These are phyloP conservation scores for Orussus abietinus DNA, from an alignment of 1,140 invertebrate genomes.

Conservation along the genomic window DNA sequence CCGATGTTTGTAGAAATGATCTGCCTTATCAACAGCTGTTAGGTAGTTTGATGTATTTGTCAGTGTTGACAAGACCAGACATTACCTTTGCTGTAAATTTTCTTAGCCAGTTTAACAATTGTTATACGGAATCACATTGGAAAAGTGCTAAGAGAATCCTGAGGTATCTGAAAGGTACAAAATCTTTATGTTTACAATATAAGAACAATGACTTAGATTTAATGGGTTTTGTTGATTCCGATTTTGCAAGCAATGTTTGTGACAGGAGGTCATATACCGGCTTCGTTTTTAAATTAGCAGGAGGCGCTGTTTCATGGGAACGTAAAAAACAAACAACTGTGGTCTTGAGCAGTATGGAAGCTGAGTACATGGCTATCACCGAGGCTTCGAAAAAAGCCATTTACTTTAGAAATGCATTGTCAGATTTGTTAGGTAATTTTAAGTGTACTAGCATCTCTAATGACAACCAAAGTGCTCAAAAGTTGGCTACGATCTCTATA, in stretches of 20 bases:
- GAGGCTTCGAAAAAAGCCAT: conserved; percentile 19
- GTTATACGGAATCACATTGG: conserved; percentile 14
- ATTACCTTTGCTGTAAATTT: conserved; percentile 28
- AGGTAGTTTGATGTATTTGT: conserved; percentile 31
- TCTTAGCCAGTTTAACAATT: conserved; percentile 20
- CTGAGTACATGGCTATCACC: conserved; percentile 18
- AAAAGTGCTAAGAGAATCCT: conserved; percentile 18
- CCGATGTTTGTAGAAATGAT: conserved; percentile 7
- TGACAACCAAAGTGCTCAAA: conserved; percentile 20
- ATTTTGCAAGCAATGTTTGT: conserved; percentile 27
- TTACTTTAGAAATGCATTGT: conserved; percentile 16
- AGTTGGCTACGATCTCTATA: not conserved
- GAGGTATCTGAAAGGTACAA: conserved; percentile 22
- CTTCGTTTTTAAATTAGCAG: conserved; percentile 27
- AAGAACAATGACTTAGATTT: conserved; percentile 5
- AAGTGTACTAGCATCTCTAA: conserved; percentile 8
- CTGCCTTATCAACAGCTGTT: conserved; percentile 16
- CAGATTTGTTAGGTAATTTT: not conserved
- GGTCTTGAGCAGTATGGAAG: conserved; percentile 13
- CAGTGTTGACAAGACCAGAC: conserved; percentile 33
- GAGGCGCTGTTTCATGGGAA: conserved; percentile 14
- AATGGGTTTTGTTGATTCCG: conserved; percentile 23
- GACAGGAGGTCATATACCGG: conserved; percentile 34
- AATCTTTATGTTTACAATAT: conserved; percentile 13
- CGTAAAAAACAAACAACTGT: conserved; percentile 17